Percentiles rank a stretch among this genome's conserved stretches.
phyloP scores from a whole-genome alignment of 2,797 vertebrate species.

The Hylomyscus alleni region DNA sequence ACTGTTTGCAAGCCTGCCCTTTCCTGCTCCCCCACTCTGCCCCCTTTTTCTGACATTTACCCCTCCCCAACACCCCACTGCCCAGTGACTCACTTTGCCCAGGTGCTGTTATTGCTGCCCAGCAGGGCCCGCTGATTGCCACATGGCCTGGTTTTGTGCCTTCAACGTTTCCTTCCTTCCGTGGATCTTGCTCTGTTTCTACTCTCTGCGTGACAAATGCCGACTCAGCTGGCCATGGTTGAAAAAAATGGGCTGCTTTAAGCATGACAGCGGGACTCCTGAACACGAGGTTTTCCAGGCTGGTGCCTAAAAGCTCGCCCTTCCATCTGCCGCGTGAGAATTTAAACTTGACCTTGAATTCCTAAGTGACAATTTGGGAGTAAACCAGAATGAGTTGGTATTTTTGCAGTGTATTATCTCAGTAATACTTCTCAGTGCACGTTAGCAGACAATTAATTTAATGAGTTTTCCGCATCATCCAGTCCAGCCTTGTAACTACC shows the following conservation, averaged over 20 bases:
- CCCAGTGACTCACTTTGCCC: constrained; percentile 37
- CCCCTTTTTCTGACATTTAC: not conserved
- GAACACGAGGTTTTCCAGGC: not conserved
- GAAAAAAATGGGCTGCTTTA: not conserved
- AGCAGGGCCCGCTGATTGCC: not conserved
- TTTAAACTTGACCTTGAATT: constrained; percentile 76
- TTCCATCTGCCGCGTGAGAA: constrained; percentile 56
- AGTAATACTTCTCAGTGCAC: not conserved
- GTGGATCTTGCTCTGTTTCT: not conserved
- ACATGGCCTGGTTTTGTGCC: constrained; percentile 59
- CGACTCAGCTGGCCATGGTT: constrained; percentile 56
- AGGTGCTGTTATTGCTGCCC: constrained; percentile 13
- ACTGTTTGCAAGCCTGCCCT: not conserved
- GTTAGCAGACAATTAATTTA: constrained; percentile 7
- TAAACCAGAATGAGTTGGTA: constrained; percentile 57
- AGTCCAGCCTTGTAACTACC: not conserved
- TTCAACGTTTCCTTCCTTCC: not conserved
- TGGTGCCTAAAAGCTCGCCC: not conserved
- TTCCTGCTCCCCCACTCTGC: not conserved
- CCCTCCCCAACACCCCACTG: not conserved
- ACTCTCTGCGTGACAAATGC: constrained; percentile 63
- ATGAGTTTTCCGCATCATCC: not conserved
- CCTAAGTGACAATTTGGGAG: constrained; percentile 9
- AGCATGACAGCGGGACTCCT: constrained; percentile 55
- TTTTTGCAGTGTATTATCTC: constrained; percentile 26